These are phyloP conservation scores for Globodera ellingtonae DNA, from an alignment of 1,140 invertebrate genomes.

Conservation along the genomic window DNA sequence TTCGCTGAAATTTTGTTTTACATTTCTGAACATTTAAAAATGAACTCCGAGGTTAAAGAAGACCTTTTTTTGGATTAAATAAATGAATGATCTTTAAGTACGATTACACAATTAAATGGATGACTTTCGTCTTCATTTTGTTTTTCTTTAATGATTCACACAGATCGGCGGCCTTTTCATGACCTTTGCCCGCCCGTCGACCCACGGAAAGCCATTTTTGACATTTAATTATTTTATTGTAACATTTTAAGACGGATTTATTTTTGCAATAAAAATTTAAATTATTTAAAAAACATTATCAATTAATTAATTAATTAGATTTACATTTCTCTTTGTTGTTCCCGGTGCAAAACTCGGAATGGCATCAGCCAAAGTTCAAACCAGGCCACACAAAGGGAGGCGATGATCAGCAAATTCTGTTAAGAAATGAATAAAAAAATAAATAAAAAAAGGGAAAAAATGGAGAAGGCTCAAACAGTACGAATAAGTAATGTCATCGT, in stretches of 20 bases:
- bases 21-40: background rate
- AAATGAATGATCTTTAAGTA: no score
- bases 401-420: conserved; percentile 49
- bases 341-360: conserved; percentile 45
- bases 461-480: background rate
- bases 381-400: conserved; percentile 48
- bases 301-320: background rate
- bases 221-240: background rate
- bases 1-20: background rate
- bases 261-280: background rate
- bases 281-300: background rate
- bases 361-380: conserved; percentile 54
- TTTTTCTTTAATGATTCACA: no score
- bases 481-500: conserved; percentile 7
- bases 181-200: no score
- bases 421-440: conserved; percentile 6
- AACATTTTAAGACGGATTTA: no score
- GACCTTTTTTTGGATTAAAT: no score
- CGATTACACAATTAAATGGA: no score
- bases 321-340: conserved; percentile 33
- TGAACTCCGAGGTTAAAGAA: no score
- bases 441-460: background rate
- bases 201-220: background rate
- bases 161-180: no score
- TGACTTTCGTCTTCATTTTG: no score